Evolutionary conservation across 2,888 invertebrate species (phyloP), one percentile per base, ranked within the genome.

Genomic region (Oegoconia quadripuncta): DNA sequence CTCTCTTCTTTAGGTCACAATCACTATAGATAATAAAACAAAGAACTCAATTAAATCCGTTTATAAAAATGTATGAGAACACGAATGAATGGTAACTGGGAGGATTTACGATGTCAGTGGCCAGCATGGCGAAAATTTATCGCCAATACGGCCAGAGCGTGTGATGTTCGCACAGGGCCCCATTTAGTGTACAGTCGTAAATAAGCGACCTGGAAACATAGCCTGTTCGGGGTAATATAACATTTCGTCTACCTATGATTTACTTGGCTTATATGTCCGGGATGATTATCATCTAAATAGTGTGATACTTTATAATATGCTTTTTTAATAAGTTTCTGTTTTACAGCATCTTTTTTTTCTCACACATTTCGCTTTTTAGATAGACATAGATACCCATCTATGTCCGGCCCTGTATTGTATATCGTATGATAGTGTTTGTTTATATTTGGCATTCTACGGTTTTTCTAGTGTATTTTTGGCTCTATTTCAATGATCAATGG

Each of bases 51-150:
- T 22, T 17, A 34, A 39, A 34, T 16, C 12, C 20, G 28, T 33
- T 28, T 3, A 33, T 22, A 33, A 39, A 38, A 39, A 38, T 28
- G 23, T 34, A 29, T 29, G 34, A 39, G 29, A 33, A 34, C 39
- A 37, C 25, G 28, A 28, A 42, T 42, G 42, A 32, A 32, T 34
- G 41, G 41, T 18, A 32, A 31, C 36, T 11, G 35, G 23, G 22
- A 33, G 31, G 18, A 42, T 42, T 42, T 42, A 38, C 35, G 42
- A 38, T 20, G 20, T 23, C 42, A 34, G 38, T 26, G 23, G 31
- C 31, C 32, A 8, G 37, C 17, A 25, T 30, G 36, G 33, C 36
- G 33, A 34, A 13, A 33, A 43, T 43, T 39, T 43, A 43, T 43
- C 11, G 39, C 34, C 39, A 26, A 43, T 43, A 43, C 28, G 18